Base-by-base conservation (phyloP, 2,113 vertebrate species). In the Anarrhichthys ocellatus region DNA sequence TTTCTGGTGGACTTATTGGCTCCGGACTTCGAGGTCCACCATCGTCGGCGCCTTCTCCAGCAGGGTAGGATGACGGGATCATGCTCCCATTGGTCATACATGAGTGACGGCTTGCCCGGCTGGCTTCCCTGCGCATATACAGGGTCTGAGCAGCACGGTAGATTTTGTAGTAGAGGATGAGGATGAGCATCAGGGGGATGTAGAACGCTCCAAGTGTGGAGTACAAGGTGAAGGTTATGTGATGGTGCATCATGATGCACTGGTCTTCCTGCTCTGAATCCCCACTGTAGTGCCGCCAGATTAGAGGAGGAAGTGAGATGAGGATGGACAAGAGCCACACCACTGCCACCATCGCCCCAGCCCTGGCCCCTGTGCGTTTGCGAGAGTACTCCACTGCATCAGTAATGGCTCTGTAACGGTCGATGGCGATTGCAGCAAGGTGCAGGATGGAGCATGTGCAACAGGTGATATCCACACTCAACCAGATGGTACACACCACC, bases 141-240 rank as follows among this genome's bases (percentile, higher is more conserved):
- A 99, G 96, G 4, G 94, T 98, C 91, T 98, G 97, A 87, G 98
- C 98, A 1, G 98, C 98, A 65, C 94, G 95, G 90, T 99, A 99
- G 92, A 99, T 99, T 94, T 99, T 99, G 89, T 99, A 99, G 88
- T 99, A 99, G 83, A 99, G 97, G 86, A 99, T 98, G 88, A 99
- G 94, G 88, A 99, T 99, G 89, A 99, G 93, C 76, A 96, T 91
- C 32, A 99, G 89, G 0, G 98, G 98, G 81, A 99, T 98, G 87
- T 99, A 99, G 94, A 99, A 99, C 6, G 98, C 98, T 40, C 98
- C 98, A 42, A 99, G 96, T 0, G 98, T 99, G 44, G 97, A 96
- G 85, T 99, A 99, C 91, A 99, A 95, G 24, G 97, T 97, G 82
- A 90, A 99, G 73, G 96, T 94, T 17, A 99, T 97, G 91, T 97